phyloP scores from a whole-genome alignment of 2,113 vertebrate species.

The Craseonycteris thonglongyai region DNA sequence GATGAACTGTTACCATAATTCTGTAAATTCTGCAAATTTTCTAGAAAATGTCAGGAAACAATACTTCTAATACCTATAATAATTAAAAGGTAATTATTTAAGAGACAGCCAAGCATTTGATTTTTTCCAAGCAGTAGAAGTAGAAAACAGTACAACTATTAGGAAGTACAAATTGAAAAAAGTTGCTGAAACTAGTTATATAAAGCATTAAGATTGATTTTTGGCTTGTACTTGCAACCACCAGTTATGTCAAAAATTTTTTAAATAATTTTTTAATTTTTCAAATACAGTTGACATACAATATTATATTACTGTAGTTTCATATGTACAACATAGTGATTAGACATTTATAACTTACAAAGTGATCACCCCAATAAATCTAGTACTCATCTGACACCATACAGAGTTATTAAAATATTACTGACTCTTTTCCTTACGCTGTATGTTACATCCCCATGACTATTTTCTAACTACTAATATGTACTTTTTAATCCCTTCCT shows the following conservation, averaged over 20 bases:
- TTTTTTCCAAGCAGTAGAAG: neutral
- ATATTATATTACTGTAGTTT: too few species aligned
- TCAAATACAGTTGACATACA: too few species aligned
- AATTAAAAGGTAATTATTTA: constrained; percentile 2
- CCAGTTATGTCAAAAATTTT: neutral
- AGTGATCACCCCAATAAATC: too few species aligned
- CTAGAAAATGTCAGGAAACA: neutral
- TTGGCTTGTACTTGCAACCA: neutral
- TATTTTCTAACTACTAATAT: too few species aligned
- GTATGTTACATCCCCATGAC: too few species aligned
- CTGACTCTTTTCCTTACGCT: too few species aligned
- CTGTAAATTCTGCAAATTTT: neutral
- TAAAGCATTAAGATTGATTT: neutral
- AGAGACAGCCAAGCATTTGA: neutral
- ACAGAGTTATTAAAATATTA: too few species aligned
- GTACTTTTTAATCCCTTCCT: too few species aligned
- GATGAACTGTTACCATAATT: neutral
- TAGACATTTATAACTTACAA: too few species aligned
- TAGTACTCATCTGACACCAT: too few species aligned
- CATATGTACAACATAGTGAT: too few species aligned
- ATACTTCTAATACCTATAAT: neutral
- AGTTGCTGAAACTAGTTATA: neutral
- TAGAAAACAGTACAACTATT: neutral
- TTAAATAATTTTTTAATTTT: too few species aligned
- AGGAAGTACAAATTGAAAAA: neutral